Base-by-base conservation (phyloP, 2,888 invertebrate genomes). In the Patella caerulea region DNA sequence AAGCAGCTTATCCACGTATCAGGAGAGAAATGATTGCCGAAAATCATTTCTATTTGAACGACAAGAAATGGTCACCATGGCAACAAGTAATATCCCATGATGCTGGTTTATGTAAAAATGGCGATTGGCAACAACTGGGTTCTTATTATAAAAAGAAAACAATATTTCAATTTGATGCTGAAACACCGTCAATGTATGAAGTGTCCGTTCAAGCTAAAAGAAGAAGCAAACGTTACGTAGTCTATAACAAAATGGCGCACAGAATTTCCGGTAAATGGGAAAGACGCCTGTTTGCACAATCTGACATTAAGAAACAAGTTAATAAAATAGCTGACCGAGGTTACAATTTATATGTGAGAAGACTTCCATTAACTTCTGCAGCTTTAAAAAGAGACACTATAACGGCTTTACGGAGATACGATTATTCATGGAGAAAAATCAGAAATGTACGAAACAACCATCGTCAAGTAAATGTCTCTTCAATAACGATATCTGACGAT, bases 31-130 rank as follows among this genome's bases (percentile, higher is more conserved):
- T 78, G 14, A 71, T 72, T 7, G 75, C 79, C 12, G 76, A 77
- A 29, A 75, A 78, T 15, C 83, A 85, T 74, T 86, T 85, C 65
- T 59, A 81, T 69, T 72, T 86, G 15, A 82, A 80, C 29, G 80
- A 79, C 24, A 53, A 83, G 55, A 71, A 71, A 14, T 86, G 86
- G 86, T 83, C 85, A 12, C 75, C 72, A 69, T 86, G 85, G 86
- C 52, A 82, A 71, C 71, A 83, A 52, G 82, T 71, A 14, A 79
- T 84, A 12, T 74, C 80, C 53, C 79, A 65, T 24, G 24, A 65
- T 24, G 24, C 19, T 65, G 19, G 3, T 65, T 24, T 65, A 65
- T 12, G 11, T 7, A 65, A 24, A 24, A 14, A 24, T 65, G 24
- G 24, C 15, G 14, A 24, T 7, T 65, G 65, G 65, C 14, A 19